phyloP scores from a whole-genome alignment of 2,888 invertebrate genomes.

The Pseudococcus longispinus region DNA sequence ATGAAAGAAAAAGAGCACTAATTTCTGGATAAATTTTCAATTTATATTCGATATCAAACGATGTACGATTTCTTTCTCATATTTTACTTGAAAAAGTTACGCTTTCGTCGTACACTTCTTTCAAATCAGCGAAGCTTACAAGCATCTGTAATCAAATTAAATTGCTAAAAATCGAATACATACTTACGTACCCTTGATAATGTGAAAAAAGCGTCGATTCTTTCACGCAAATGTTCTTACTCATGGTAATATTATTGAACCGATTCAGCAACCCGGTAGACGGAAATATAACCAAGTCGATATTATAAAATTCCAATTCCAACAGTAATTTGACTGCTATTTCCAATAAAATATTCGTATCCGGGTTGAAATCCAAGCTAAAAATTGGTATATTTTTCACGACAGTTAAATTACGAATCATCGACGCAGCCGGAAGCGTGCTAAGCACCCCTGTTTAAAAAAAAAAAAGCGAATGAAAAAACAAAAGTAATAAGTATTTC shows the following conservation, averaged over 20 bases:
- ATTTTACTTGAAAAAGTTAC: neutral
- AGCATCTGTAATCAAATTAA: neutral
- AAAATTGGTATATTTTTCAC: conserved; percentile 41
- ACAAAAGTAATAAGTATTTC: neutral
- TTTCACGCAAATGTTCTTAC: conserved; percentile 48
- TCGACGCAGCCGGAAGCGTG: neutral
- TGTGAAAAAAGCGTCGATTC: conserved; percentile 23
- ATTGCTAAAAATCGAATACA: neutral
- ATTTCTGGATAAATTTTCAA: too few species aligned
- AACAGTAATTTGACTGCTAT: conserved; percentile 21
- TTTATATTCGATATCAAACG: too few species aligned
- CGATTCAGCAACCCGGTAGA: neutral
- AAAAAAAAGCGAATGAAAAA: neutral
- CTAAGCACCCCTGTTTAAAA: conserved; percentile 39
- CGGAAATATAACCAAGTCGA: conserved; percentile 48
- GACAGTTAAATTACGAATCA: conserved; percentile 35
- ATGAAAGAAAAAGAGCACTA: neutral
- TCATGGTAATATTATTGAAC: conserved; percentile 28
- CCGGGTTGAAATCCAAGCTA: conserved; percentile 20
- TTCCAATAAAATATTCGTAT: conserved; percentile 21
- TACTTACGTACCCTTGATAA: conserved; percentile 35
- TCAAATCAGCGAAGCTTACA: neutral
- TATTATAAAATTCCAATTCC: conserved; percentile 4
- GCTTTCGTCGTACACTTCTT: neutral
- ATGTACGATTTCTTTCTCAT: too few species aligned